Evolutionary conservation across 2,113 vertebrate genomes (phyloP), one percentile per base, ranked within the genome.

Genomic region (Centrocercus urophasianus): DNA sequence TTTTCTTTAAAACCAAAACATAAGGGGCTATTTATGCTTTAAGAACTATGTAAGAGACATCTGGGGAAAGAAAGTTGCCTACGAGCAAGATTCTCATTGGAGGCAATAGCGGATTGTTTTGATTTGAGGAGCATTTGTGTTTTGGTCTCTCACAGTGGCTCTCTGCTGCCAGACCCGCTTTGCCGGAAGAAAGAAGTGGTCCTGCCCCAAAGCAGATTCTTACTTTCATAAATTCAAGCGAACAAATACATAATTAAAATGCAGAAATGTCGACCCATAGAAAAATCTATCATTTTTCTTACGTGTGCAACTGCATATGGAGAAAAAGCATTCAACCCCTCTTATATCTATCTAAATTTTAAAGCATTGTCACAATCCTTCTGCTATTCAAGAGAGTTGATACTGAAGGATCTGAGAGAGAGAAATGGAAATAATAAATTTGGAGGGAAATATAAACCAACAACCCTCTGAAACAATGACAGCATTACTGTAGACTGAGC

Each of bases 1-100:
- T 94, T 96, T 96, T 10, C 90, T 94, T 90, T 93, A 87, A 93
- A 87, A 66, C n/a, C 34, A 54, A 95, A 96, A 75, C 92, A 83
- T 70, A 86, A 93, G 81, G 54, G 76, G 83, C 78, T 89, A 61
- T 94, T 91, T 93, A 36, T 85, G 87, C 93, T 79, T 67, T 8
- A 71, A 93, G 90, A 83, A 84, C 90, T 32, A 6, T 34, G 83
- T 60, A 52, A 85, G 90, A 76, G 73, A 80, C 27, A 40, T 61
- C 94, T 94, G 15, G 77, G 71, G 87, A 87, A 83, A 45, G 2
- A 65, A 93, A 89, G 83, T 93, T 88, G 93, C 82, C 93, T 54
- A 54, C 15, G 78, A 97, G 88, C 70, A 71, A 92, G 84, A 93
- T 86, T 65, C 67, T 69, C 11, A 1, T 81, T 63, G 69, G 89